phyloP scores from a whole-genome alignment of 2,113 vertebrate genomes.

The Oryzias curvinotus region DNA sequence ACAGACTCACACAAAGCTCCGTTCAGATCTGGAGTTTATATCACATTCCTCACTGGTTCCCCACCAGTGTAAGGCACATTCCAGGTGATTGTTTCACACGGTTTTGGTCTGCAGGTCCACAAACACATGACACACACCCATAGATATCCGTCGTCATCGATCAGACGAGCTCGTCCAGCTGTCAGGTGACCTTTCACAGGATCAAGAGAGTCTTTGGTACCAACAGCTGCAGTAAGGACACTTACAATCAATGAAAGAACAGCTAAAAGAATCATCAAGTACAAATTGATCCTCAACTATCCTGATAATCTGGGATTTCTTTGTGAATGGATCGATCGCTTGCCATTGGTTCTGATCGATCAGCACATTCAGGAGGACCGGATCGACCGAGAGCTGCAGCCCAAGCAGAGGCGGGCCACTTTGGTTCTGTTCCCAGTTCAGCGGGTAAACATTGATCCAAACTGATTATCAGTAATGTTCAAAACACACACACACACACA shows the following conservation, averaged over 20 bases:
- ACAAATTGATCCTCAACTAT: neutral
- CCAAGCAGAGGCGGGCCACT: too few species aligned
- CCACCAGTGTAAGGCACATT: slow-evolving; percentile 39
- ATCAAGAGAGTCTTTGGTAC: slow-evolving; percentile 44
- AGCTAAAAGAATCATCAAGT: neutral
- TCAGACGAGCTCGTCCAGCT: slow-evolving; percentile 10
- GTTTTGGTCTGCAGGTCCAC: slow-evolving; percentile 29
- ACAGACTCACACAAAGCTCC: neutral
- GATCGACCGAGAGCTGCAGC: too few species aligned
- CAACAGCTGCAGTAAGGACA: slow-evolving; percentile 24
- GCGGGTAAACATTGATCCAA: slow-evolving; percentile 4
- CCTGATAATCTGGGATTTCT: neutral
- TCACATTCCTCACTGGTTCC: neutral
- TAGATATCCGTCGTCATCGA: slow-evolving; percentile 2
- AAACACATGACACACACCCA: slow-evolving; percentile 4
- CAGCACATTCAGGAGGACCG: neutral
- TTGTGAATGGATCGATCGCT: neutral
- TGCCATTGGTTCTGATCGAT: neutral
- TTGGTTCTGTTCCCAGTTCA: too few species aligned
- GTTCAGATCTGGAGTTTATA: neutral
- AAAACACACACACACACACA: slow-evolving; percentile 2
- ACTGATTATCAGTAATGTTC: neutral
- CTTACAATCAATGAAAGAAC: slow-evolving; percentile 20
- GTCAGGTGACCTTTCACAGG: slow-evolving; percentile 26
- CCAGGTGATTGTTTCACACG: slow-evolving; percentile 22